These are phyloP conservation scores for Scolanthus callimorphus DNA, from an alignment of 92 coral and sea anemone species.

Conservation along the genomic window DNA sequence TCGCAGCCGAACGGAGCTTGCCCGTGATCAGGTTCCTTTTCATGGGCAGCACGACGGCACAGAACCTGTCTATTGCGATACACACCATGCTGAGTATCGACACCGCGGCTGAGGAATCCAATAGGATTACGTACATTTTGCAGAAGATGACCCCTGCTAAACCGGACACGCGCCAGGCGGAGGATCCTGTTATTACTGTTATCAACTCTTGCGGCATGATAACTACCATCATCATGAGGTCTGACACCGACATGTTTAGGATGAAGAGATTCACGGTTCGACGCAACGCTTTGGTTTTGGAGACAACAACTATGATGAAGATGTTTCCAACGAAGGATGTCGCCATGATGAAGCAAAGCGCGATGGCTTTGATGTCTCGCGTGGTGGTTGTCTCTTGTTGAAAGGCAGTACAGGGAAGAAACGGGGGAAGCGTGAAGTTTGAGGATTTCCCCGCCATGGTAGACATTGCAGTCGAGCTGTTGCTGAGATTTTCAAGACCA, in stretches of 20 bases:
- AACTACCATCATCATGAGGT: neutral
- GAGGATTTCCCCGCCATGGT: no score
- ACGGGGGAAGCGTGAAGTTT: no score
- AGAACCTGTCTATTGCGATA: slow-evolving; percentile 30
- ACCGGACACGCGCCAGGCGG: slow-evolving; percentile 10
- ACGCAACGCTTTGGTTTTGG: slow-evolving; percentile 6
- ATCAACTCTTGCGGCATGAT: slow-evolving; percentile 1
- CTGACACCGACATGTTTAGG: slow-evolving; percentile 18
- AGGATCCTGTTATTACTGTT: slow-evolving; percentile 1
- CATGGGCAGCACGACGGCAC: slow-evolving; percentile 34
- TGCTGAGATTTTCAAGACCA: no score
- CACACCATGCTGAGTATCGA: slow-evolving; percentile 28
- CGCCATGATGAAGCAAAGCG: slow-evolving; percentile 7
- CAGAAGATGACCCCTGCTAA: slow-evolving; percentile 1
- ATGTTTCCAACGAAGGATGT: slow-evolving; percentile 9
- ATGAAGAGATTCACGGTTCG: slow-evolving; percentile 11
- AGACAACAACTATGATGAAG: slow-evolving; percentile 4
- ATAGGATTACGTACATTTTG: neutral
- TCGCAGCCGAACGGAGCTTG: slow-evolving; percentile 4
- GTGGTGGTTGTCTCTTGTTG: neutral
- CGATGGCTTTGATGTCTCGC: neutral
- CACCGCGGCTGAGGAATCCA: slow-evolving; percentile 13
- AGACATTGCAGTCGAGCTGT: no score
- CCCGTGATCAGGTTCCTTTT: slow-evolving; percentile 19
- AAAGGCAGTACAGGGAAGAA: neutral